Base-by-base conservation (phyloP, 2,113 vertebrate genomes). In the Jaculus jaculus region DNA sequence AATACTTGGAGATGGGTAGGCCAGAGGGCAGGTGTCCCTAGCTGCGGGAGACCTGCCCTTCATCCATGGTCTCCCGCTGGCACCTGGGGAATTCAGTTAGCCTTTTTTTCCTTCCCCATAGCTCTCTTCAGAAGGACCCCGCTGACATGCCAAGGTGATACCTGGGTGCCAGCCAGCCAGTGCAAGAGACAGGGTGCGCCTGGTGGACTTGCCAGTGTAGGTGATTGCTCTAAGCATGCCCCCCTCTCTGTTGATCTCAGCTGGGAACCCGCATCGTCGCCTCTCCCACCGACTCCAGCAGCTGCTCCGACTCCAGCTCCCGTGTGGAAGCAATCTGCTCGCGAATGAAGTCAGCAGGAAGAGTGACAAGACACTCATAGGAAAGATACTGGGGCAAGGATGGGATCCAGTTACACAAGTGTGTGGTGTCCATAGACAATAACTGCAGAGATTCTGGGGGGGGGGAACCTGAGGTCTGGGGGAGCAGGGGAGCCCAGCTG, bases 211-310 rank as follows among this genome's bases (percentile, higher is more conserved):
- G 1, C 30, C 0, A 1, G 0, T 9, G 12, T 1, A 3, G 3
- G 21, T 42, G 28, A 9, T 30, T 47, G 0, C 5, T 34, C 30
- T 1, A 51, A 65, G 30, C n/a, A 10, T 0, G 3, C 28, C 58
- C 39, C 61, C 47, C 37, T 3, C 34, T 4, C 18, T 63, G 10
- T 11, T 18, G 7, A 21, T 39, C 61, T 60, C 61, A 4, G 34
- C 34, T 1, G 0, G 3, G 23, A 32, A 30, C 11, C 60, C 30
- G 42, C 1, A 18, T 17, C n/a, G 13, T 21, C 28, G 0, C 4
- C 26, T 28, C 47, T 3, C 28, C 28, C 10, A 4, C 32, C 8
- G 26, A 79, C 30, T 7, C 0, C 0, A 4, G 71, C 2, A 34
- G 47, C 63, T 69, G 47, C 16, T 39, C 37, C 89, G 28, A 39